Conservation (phyloP, 1,140 invertebrate genomes). For the Caenorhabditis tropicalis region DNA sequence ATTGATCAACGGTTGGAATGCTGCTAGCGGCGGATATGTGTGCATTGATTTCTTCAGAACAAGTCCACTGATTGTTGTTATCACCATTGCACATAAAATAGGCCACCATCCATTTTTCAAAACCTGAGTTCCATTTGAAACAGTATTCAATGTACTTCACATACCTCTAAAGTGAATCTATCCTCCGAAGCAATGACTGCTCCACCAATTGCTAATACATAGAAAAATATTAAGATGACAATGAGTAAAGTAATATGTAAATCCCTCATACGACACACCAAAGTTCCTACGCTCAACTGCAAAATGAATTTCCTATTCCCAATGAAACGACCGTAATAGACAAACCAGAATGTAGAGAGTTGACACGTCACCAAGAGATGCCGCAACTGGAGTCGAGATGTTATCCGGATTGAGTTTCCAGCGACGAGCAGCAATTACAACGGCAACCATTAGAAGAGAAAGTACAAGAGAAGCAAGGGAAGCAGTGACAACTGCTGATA, state of each 20-base stretch:
- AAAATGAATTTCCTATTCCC: constrained; percentile 27
- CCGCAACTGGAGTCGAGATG: constrained; percentile 62
- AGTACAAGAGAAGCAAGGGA: constrained; percentile 33
- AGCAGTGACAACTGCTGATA: constrained; percentile 42
- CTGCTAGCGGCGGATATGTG: constrained; percentile 82
- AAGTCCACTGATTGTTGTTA: constrained; percentile 68
- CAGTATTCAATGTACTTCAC: not conserved
- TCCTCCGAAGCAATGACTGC: constrained; percentile 50
- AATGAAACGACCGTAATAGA: not conserved
- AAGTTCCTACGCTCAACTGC: constrained; percentile 39
- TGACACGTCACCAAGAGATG: constrained; percentile 61
- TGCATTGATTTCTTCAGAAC: constrained; percentile 81
- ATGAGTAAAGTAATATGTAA: not conserved
- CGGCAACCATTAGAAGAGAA: constrained; percentile 37
- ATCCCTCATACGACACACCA: constrained; percentile 29
- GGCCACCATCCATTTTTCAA: constrained; percentile 60
- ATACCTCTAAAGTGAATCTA: constrained; percentile 50
- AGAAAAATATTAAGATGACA: constrained; percentile 45
- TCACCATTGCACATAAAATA: constrained; percentile 61
- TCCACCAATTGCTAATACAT: constrained; percentile 47
- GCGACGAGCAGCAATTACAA: constrained; percentile 39
- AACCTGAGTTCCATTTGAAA: constrained; percentile 37
- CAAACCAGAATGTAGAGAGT: constrained; percentile 59
- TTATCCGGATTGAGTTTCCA: constrained; percentile 62
- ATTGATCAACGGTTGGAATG: constrained; percentile 85